A percentile compares a stretch with the other conserved stretches of the same genome.
phyloP scores from a whole-genome alignment of 2,888 invertebrate genomes.

The Drymonia ruficornis region DNA sequence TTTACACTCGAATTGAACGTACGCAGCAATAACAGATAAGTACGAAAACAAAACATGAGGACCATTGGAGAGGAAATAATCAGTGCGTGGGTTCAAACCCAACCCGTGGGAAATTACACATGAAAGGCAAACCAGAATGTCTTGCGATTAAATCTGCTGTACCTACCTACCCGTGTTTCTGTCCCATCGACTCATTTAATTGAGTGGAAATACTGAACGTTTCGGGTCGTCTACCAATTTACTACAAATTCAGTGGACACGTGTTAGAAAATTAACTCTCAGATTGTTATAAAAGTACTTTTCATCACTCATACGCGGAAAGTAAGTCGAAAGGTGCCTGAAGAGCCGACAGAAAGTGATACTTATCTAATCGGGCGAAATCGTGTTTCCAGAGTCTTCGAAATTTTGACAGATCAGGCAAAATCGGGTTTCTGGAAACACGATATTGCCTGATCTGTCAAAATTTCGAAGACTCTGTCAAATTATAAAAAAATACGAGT shows the following conservation, averaged over 20 bases:
- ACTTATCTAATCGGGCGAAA: no score
- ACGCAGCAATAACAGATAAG: slow-evolving; percentile 23
- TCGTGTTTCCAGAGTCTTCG: no score
- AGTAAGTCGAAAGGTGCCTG: no score
- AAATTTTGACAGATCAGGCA: no score
- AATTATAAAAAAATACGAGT: no score
- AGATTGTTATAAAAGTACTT: slow-evolving; percentile 19
- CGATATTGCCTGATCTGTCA: no score
- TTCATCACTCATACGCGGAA: no score
- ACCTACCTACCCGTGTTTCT: slow-evolving; percentile 67
- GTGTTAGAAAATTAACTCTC: slow-evolving; percentile 39
- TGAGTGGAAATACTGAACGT: slow-evolving; percentile 66
- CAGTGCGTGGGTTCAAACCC: slow-evolving; percentile 44
- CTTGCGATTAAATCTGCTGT: slow-evolving; percentile 72
- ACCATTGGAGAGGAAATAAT: slow-evolving; percentile 53
- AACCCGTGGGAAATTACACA: slow-evolving; percentile 66
- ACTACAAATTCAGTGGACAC: slow-evolving; percentile 52
- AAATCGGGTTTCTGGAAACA: no score
- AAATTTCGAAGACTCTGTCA: no score
- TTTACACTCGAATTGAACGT: no score
- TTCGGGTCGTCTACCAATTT: slow-evolving; percentile 55
- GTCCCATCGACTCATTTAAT: slow-evolving; percentile 72
- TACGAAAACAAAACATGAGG: slow-evolving; percentile 34
- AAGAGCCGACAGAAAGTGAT: no score
- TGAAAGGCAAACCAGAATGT: slow-evolving; percentile 66